A percentile compares a stretch with the other conserved stretches of the same genome.
Evolutionary conservation across 2,888 invertebrate species (phyloP).

Genomic region (Noctua comes): DNA sequence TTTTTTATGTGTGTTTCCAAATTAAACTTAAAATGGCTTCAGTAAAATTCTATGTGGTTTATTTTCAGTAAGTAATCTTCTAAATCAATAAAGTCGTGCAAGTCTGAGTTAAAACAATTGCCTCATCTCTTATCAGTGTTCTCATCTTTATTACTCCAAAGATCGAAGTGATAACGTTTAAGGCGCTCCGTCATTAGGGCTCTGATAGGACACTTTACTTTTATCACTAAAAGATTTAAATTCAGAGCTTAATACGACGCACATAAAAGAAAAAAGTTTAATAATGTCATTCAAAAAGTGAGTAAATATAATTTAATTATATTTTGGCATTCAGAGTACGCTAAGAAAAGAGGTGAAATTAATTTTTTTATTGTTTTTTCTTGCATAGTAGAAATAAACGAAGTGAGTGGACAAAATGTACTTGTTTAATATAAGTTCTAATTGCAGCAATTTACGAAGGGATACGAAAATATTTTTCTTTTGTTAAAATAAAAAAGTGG

Average conservation of each 20-base stretch:
- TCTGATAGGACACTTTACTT: slow-evolving; percentile 61
- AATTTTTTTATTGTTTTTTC: background rate
- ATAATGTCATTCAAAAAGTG: slow-evolving; percentile 9
- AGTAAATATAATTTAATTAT: background rate
- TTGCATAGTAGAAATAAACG: background rate
- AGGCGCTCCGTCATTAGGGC: slow-evolving; percentile 58
- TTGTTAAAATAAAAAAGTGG: background rate
- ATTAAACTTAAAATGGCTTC: background rate
- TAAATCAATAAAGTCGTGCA: slow-evolving; percentile 58
- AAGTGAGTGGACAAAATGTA: background rate
- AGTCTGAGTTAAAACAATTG: slow-evolving; percentile 64
- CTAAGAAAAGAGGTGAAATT: background rate
- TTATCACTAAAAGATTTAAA: slow-evolving; percentile 55
- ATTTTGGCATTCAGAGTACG: background rate
- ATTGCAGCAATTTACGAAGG: background rate
- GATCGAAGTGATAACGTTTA: slow-evolving; percentile 64
- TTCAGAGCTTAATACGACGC: slow-evolving; percentile 23
- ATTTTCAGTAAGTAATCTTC: slow-evolving; percentile 31
- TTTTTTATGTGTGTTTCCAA: background rate
- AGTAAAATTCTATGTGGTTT: background rate
- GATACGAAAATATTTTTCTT: background rate
- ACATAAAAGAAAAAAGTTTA: slow-evolving; percentile 14
- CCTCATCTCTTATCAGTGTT: slow-evolving; percentile 55
- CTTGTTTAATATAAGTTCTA: background rate
- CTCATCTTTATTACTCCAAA: slow-evolving; percentile 65